Base-by-base conservation (phyloP, 2,888 invertebrate genomes). In the Zele albiditarsus region DNA sequence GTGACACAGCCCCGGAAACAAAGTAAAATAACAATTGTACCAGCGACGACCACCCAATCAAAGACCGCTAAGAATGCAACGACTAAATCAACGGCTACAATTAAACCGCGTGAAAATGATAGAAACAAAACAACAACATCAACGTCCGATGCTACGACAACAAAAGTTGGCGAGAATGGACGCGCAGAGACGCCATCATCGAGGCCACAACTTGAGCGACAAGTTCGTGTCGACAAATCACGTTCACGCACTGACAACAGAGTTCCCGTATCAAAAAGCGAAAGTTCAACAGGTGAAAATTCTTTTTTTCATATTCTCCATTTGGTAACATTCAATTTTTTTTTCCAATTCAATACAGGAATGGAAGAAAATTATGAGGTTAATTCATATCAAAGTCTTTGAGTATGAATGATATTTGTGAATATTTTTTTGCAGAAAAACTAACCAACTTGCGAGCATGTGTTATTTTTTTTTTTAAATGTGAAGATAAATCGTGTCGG, bases 21-120 rank as follows among this genome's bases (percentile, higher is more conserved):
- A 80, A 90, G 89, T 82, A 90, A 90, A 85, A 89, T 90, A 80
- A 90, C 89, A 71, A 90, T 90, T 82, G 86, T 89, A 74, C 90
- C 90, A n/a, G 85, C 89, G 46, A 53, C 53, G 10, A n/a, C 23
- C 20, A 53, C 20, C 53, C 88, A 89, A 79, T 86, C 88, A 62
- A 86, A 85, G 74, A 84, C 77, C 75, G 87, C 86, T 58, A 86
- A 85, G 75, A 85, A 82, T 80, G 79, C 84, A 75, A 28, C 70
- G 12, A 70, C 53, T 58, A 74, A 78, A 68, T 20, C 69, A 25
- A 25, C 57, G 27, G 20, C 71, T 42, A 42, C 33, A 14, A 31
- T 38, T 25, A 69, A 69, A 69, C 58, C 57, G n/a, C 60, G 62
- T 72, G 65, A 72, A 16, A 63, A 65, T 53, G 65, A 49, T 16